A percentile compares a stretch with the other conserved stretches of the same genome.
Conservation (phyloP, 1,140 invertebrate species). For the Drosophila erecta region DNA sequence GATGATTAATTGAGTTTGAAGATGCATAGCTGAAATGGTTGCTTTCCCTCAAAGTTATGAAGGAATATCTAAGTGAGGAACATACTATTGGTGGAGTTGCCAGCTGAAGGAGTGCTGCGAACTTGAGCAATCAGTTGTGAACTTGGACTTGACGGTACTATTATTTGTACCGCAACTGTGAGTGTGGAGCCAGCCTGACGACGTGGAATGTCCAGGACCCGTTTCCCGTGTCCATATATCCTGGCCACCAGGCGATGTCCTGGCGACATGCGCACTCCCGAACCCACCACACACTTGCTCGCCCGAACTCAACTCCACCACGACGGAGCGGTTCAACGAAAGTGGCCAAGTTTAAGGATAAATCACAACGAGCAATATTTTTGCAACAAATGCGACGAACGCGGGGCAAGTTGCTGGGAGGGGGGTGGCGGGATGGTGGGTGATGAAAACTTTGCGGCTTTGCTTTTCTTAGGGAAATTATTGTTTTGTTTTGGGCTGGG, state of each 20-base stretch:
- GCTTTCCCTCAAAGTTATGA: too few species aligned
- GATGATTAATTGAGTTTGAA: neutral
- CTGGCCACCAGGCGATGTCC: constrained; percentile 47
- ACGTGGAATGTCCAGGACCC: constrained; percentile 58
- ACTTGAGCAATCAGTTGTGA: constrained; percentile 21
- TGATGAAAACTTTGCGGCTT: constrained; percentile 35
- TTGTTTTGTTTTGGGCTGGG: constrained; percentile 39
- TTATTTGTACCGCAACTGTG: constrained; percentile 35
- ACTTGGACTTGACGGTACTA: constrained; percentile 43
- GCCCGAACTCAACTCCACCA: constrained; percentile 26
- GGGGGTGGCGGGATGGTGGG: too few species aligned
- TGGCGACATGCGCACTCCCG: constrained; percentile 62
- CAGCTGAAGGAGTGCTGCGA: neutral
- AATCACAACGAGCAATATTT: constrained; percentile 64
- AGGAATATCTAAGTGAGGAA: too few species aligned
- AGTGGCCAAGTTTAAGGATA: constrained; percentile 78
- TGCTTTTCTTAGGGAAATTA: constrained; percentile 38
- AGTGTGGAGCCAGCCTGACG: constrained; percentile 40
- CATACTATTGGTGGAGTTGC: neutral
- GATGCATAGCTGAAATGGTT: too few species aligned
- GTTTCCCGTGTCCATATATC: constrained; percentile 41
- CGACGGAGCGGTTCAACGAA: constrained; percentile 34
- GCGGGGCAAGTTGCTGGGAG: neutral
- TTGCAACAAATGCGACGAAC: constrained; percentile 49
- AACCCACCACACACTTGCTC: constrained; percentile 44